Evolutionary conservation across 2,113 vertebrate genomes (phyloP), one percentile per base, ranked within the genome.

Genomic region (Pituophis catenifer): DNA sequence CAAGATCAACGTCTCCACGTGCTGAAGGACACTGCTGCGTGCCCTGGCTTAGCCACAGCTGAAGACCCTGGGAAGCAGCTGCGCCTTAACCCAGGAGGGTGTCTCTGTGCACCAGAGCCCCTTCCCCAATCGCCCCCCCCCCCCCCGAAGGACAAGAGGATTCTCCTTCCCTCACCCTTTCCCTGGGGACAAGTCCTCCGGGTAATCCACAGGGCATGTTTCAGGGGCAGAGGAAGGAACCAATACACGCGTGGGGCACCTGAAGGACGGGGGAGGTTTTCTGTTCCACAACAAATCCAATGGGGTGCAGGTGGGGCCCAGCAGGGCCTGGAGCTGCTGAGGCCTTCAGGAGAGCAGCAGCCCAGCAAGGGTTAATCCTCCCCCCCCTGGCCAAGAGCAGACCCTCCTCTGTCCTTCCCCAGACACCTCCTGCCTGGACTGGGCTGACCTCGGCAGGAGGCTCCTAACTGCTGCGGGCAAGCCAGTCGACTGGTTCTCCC

Each of bases 321-420:
- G 89, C 24, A 75, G 38, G 3, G 9, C 6, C 7, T 3, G 9
- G 3, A 23, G 52, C 26, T 2, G 44, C 26, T 0, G 9, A 58
- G 2, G 0, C 1, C 33, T 0, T 2, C 8, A 0, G 38, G 3
- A 44, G 59, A 0, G 1, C 3, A 38, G 91, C 6, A 48, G 95
- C 90, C 9, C 93, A 26, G 21, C 8, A 23, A 92, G 95, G 95
- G 95, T 94, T 96, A 94, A 96, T 65, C 33, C 55, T 89, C 92
- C 65, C 93, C 8, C 26, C 92, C 91, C 89, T 90, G 93, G 94
- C 93, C 93, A 75, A 38, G n/a, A 33, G 2, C 10, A 38, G 70
- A 7, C 13, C 65, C 65, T 15, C 29, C 65, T 33, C 65, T 17
- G n/a, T 19, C 70, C n/a, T 19, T 33, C 70, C 70, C 48, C 38